These are phyloP conservation scores for Drosophila borealis DNA, from an alignment of 2,888 invertebrate species.

Conservation along the genomic window DNA sequence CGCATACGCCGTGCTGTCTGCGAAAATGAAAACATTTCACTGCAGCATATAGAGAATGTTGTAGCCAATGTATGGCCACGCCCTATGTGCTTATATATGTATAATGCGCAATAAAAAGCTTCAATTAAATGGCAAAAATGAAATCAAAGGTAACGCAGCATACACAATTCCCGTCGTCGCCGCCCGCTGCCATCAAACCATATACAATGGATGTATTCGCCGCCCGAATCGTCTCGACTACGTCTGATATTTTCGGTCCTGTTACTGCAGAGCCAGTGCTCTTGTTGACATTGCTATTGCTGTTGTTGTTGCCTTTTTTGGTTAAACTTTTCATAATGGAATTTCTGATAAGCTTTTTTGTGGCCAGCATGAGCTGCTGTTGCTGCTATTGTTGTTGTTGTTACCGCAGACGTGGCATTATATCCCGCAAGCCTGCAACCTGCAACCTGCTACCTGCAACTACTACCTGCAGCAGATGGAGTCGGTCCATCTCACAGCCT, in stretches of 20 bases:
- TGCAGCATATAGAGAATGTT: constrained; percentile 10
- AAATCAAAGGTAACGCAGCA: constrained; percentile 65
- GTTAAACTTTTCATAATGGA: constrained; percentile 77
- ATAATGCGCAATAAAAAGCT: constrained; percentile 72
- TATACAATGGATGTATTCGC: constrained; percentile 39
- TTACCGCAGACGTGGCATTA: constrained; percentile 70
- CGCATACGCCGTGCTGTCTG: constrained; percentile 38
- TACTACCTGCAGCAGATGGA: constrained; percentile 26
- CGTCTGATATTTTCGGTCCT: constrained; percentile 29
- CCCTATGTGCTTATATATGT: constrained; percentile 29
- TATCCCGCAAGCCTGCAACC: constrained; percentile 41
- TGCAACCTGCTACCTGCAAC: constrained; percentile 32
- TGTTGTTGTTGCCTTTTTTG: constrained; percentile 51
- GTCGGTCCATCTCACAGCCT: constrained; percentile 35
- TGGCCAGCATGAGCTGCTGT: constrained; percentile 50
- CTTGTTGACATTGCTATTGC: constrained; percentile 31
- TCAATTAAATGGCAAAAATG: constrained; percentile 70
- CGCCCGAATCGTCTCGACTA: constrained; percentile 44
- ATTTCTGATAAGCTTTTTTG: constrained; percentile 79
- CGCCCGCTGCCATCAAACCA: not conserved
- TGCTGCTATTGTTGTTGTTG: constrained; percentile 27
- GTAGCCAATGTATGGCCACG: constrained; percentile 20
- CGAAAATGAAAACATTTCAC: constrained; percentile 42
- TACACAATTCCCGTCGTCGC: not conserved
- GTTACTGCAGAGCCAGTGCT: constrained; percentile 13